Percentiles rank a stretch among this genome's conserved stretches.
Conservation (phyloP, 1,140 invertebrate species). For the Euwallacea fornicatus region DNA sequence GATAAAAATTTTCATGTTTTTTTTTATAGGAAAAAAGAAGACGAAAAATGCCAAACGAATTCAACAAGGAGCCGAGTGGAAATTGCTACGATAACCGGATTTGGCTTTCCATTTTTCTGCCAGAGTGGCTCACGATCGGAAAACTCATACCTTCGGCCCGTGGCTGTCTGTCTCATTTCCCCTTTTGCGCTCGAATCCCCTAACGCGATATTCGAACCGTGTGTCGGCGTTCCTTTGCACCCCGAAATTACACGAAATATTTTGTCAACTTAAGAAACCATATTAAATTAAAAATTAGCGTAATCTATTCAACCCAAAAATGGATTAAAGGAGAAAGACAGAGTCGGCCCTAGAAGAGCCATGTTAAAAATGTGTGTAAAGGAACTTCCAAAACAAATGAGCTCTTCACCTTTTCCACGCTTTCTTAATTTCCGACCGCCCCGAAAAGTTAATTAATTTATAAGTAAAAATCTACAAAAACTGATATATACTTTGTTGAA, state of each 20-base stretch:
- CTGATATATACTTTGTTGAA: no score
- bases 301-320: not conserved
- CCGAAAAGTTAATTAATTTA: no score
- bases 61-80: conserved; percentile 47
- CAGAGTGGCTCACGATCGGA: conserved; percentile 53
- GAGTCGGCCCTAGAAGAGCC: no score
- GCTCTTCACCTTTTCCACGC: no score
- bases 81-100: conserved; percentile 57
- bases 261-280: conserved; percentile 22
- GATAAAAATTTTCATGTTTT: not conserved
- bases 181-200: conserved; percentile 47
- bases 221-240: conserved; percentile 34
- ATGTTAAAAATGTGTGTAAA: no score
- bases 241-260: conserved; percentile 32
- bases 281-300: not conserved
- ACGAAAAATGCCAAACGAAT: conserved; percentile 22
- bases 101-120: conserved; percentile 58
- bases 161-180: conserved; percentile 50
- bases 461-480: no score
- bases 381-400: no score
- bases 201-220: conserved; percentile 39
- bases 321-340: not conserved
- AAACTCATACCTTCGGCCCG: conserved; percentile 46
- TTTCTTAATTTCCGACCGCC: no score
- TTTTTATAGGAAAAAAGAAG: conserved; percentile 6